Evolutionary conservation across 2,888 invertebrate species (phyloP).

Genomic region (Melinaea menophilus): DNA sequence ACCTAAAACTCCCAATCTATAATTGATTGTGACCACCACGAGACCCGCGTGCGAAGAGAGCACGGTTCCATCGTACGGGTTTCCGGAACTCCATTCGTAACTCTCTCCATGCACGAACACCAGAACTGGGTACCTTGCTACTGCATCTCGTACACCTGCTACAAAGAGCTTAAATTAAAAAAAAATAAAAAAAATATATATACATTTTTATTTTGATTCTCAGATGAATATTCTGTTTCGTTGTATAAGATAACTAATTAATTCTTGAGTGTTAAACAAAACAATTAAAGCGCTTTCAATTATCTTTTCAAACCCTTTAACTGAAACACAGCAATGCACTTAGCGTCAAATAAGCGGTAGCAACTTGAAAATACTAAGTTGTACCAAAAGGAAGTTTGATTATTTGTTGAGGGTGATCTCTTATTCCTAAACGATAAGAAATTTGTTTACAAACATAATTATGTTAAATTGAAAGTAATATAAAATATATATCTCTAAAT

Average conservation of each 20-base stretch:
- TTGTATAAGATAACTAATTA: not conserved
- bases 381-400: too few relatives aligned
- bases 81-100: slow-evolving; percentile 98
- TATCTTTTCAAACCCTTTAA: slow-evolving; percentile 1
- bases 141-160: slow-evolving; percentile 81
- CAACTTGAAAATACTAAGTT: not conserved
- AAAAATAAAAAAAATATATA: not conserved
- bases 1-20: slow-evolving; percentile 89
- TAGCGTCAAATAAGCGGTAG: not conserved
- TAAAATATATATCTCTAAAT: slow-evolving; percentile 12
- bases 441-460: too few relatives aligned
- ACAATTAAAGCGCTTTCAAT: not conserved
- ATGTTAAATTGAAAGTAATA: not conserved
- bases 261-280: not conserved
- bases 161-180: slow-evolving; percentile 1
- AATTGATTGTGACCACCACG: slow-evolving; percentile 93
- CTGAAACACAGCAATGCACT: slow-evolving; percentile 2
- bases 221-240: slow-evolving; percentile 7
- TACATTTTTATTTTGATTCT: too few relatives aligned
- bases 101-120: slow-evolving; percentile 97
- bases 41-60: slow-evolving; percentile 95
- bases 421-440: too few relatives aligned
- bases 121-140: slow-evolving; percentile 88
- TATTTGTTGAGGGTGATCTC: too few relatives aligned
- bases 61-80: slow-evolving; percentile 97